phyloP scores from a whole-genome alignment of 2,797 vertebrate species.

The Poeciliopsis gracilis region DNA sequence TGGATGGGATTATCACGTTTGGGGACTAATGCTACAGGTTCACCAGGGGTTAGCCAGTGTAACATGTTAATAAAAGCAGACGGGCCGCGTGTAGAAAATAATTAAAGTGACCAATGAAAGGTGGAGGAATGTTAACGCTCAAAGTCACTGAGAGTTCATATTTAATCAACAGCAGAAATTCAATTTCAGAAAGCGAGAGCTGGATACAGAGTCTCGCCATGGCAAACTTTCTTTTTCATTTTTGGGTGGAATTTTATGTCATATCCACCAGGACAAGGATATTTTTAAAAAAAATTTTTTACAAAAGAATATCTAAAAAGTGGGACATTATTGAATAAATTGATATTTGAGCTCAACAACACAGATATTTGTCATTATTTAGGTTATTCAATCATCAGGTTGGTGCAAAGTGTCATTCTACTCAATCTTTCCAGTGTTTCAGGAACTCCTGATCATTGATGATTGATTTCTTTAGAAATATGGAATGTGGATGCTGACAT shows the following conservation, averaged over 20 bases:
- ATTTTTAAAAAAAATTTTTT: neutral
- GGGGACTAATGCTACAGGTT: conserved; percentile 60
- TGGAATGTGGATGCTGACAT: neutral
- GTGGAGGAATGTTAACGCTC: neutral
- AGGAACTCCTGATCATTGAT: neutral
- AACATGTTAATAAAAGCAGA: conserved; percentile 49
- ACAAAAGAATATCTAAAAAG: neutral
- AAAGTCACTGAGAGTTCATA: neutral
- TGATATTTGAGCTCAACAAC: too few species aligned
- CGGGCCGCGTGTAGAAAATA: conserved; percentile 36
- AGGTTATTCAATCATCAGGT: too few species aligned
- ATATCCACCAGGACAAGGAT: neutral
- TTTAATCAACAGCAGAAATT: neutral
- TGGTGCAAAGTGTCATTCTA: neutral
- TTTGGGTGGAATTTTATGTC: neutral
- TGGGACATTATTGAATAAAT: too few species aligned
- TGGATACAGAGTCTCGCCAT: neutral
- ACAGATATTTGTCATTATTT: too few species aligned
- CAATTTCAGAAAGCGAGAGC: neutral
- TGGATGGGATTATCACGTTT: conserved; percentile 74
- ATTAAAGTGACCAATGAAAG: conserved; percentile 33
- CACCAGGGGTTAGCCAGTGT: conserved; percentile 52
- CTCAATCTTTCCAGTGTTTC: neutral
- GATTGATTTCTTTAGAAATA: neutral
- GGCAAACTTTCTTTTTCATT: neutral